phyloP scores from a whole-genome alignment of 2,797 vertebrate species.

The Sphaeramia orbicularis region DNA sequence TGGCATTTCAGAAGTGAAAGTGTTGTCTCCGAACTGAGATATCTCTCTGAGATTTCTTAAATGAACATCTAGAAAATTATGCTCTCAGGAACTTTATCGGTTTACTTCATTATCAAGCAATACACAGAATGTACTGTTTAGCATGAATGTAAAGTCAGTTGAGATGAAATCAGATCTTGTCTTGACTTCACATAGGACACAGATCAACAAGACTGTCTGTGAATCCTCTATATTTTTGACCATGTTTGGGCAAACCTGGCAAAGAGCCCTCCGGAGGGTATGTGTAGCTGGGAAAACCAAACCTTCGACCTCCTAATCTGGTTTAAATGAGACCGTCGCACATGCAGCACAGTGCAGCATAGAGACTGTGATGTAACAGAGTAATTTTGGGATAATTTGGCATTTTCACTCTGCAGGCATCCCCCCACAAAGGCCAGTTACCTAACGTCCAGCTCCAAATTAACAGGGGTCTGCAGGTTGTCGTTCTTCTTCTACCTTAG shows the following conservation, averaged over 20 bases:
- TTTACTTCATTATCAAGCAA: conserved; percentile 4
- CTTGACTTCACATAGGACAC: conserved; percentile 16
- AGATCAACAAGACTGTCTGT: conserved; percentile 16
- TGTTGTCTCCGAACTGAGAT: conserved; percentile 1
- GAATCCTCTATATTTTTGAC: conserved; percentile 54
- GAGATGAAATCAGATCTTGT: conserved; percentile 39
- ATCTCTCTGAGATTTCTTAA: neutral
- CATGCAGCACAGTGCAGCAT: conserved; percentile 12
- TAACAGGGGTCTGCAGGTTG: conserved; percentile 43
- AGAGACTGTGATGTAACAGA: conserved; percentile 66
- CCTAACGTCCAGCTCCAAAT: conserved; percentile 63
- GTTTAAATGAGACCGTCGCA: conserved; percentile 71
- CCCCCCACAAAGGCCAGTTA: conserved; percentile 66
- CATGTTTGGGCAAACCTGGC: conserved; percentile 80
- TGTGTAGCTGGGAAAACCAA: conserved; percentile 67
- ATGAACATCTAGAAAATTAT: conserved; percentile 3
- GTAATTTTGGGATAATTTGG: conserved; percentile 69
- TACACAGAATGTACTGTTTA: conserved; percentile 8
- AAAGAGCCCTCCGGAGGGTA: conserved; percentile 21
- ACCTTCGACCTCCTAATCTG: conserved; percentile 76
- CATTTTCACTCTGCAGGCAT: conserved; percentile 65
- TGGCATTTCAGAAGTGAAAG: neutral
- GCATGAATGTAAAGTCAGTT: conserved; percentile 8
- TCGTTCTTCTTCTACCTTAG: conserved; percentile 28
- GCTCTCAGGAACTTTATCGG: neutral